These are phyloP conservation scores for Pimpla rufipes DNA, from an alignment of 2,888 invertebrate species.

Conservation along the genomic window DNA sequence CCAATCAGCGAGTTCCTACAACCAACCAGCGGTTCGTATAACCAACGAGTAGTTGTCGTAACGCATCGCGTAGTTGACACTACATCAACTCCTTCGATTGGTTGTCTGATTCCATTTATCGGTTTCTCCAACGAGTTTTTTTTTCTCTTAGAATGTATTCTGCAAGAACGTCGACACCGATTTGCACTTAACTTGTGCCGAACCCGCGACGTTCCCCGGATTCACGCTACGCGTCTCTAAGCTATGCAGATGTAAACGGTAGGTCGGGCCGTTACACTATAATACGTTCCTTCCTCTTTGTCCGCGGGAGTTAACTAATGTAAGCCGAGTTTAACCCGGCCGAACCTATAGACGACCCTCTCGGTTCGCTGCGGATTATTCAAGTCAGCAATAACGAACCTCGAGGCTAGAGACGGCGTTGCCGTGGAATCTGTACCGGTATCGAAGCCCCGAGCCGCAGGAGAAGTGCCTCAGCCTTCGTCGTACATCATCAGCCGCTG, in stretches of 20 bases:
- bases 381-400: conserved; percentile 73
- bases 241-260: not conserved
- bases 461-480: conserved; percentile 47
- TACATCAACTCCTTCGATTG: too few relatives aligned
- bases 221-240: not conserved
- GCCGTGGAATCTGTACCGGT: conserved; percentile 12
- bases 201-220: not conserved
- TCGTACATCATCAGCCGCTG: conserved; percentile 52
- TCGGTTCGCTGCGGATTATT: conserved; percentile 70
- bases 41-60: too few relatives aligned
- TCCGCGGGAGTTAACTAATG: conserved; percentile 69
- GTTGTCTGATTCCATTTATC: too few relatives aligned
- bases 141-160: too few relatives aligned
- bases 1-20: too few relatives aligned
- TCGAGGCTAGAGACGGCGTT: conserved; percentile 21
- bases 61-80: too few relatives aligned
- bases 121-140: too few relatives aligned
- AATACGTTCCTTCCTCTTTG: conserved; percentile 44
- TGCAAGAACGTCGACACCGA: too few relatives aligned
- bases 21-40: too few relatives aligned
- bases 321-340: conserved; percentile 62
- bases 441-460: conserved; percentile 35
- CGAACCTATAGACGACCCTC: conserved; percentile 11
- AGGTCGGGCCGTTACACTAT: conserved; percentile 23
- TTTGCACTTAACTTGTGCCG: too few relatives aligned